These are phyloP conservation scores for Atopsyche davidsoni DNA, from an alignment of 1,140 invertebrate species.

Conservation along the genomic window DNA sequence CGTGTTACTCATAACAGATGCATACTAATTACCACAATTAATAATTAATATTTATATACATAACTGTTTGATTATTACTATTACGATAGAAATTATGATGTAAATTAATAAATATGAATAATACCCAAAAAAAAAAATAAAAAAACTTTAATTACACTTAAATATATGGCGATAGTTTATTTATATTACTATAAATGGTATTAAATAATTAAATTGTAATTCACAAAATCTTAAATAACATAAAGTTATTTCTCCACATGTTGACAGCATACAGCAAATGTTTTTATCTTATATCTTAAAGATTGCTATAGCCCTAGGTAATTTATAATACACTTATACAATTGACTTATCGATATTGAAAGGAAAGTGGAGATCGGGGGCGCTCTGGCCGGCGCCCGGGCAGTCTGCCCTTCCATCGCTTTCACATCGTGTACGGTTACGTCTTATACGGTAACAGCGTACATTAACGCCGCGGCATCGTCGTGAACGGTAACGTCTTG, in stretches of 20 bases:
- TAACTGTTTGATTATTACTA: slow-evolving; percentile 31
- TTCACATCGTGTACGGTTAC: no score
- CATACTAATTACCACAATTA: slow-evolving; percentile 25
- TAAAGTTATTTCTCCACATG: slow-evolving; percentile 30
- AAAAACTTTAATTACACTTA: slow-evolving; percentile 31
- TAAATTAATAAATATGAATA: slow-evolving; percentile 30
- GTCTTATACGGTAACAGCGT: no score
- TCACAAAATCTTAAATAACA: slow-evolving; percentile 29
- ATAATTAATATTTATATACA: slow-evolving; percentile 26
- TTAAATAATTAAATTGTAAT: slow-evolving; percentile 30
- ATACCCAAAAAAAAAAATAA: slow-evolving; percentile 27
- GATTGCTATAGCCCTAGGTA: slow-evolving; percentile 30
- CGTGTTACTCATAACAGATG: slow-evolving; percentile 25
- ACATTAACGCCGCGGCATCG: no score
- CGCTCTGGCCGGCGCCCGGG: no score
- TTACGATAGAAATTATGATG: slow-evolving; percentile 31
- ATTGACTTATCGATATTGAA: slow-evolving; percentile 25
- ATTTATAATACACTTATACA: slow-evolving; percentile 28
- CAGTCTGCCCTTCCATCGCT: no score
- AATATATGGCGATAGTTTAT: slow-evolving; percentile 32
- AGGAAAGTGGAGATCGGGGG: slow-evolving; percentile 20
- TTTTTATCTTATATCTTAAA: slow-evolving; percentile 30
- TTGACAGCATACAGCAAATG: slow-evolving; percentile 30
- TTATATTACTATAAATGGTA: slow-evolving; percentile 30
- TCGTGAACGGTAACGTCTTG: not conserved